These are phyloP conservation scores for Perca fluviatilis DNA, from an alignment of 2,113 vertebrate species.

Conservation along the genomic window DNA sequence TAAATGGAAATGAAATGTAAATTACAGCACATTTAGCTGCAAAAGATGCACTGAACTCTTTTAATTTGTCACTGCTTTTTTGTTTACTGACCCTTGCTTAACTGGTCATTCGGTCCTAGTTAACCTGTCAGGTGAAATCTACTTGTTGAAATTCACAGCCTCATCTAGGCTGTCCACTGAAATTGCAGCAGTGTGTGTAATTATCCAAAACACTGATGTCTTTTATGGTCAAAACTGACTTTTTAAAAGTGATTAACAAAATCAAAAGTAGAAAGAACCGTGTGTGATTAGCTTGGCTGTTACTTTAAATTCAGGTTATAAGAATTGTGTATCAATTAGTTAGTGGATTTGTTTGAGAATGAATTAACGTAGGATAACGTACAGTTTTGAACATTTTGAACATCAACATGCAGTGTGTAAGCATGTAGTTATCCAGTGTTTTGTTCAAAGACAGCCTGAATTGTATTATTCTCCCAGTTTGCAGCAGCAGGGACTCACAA, in stretches of 20 bases:
- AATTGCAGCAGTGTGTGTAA: constrained; percentile 60
- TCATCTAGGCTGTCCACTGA: constrained; percentile 17
- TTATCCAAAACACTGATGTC: constrained; percentile 56
- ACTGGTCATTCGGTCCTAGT: constrained; percentile 16
- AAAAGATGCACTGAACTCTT: background rate
- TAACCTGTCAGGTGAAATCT: constrained; percentile 38
- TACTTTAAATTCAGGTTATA: constrained; percentile 11
- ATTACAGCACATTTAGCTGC: constrained; percentile 7
- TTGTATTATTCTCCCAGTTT: background rate
- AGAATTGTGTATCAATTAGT: background rate
- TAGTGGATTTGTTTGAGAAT: constrained; percentile 4
- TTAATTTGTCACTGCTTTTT: background rate
- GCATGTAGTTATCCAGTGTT: background rate
- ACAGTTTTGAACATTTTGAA: too few relatives aligned
- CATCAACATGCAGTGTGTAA: background rate
- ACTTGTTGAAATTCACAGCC: constrained; percentile 42
- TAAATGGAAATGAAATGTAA: constrained; percentile 11
- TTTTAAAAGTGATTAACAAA: constrained; percentile 35
- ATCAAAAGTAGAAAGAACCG: constrained; percentile 12
- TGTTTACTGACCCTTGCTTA: constrained; percentile 7
- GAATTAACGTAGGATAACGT: background rate
- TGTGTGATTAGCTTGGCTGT: constrained; percentile 9
- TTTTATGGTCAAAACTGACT: constrained; percentile 27
- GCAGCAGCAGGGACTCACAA: background rate
- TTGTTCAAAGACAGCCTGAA: background rate